Conservation (phyloP, 2,113 vertebrate genomes). For the Sylvia atricapilla region DNA sequence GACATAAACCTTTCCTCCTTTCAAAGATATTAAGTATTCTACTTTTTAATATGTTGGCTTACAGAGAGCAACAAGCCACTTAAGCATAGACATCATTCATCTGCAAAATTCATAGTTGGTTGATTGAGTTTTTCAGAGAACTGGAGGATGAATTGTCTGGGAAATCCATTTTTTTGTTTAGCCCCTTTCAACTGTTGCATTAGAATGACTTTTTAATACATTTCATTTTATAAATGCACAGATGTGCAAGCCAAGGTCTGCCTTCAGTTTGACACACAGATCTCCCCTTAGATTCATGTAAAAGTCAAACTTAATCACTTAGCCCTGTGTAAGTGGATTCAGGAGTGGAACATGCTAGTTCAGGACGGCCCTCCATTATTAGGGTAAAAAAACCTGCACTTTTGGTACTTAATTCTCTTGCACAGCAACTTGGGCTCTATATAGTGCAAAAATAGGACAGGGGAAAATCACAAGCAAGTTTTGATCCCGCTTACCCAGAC, state of each 20-base stretch:
- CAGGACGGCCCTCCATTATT: background rate
- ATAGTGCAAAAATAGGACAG: background rate
- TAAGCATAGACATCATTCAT: background rate
- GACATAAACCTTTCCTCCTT: background rate
- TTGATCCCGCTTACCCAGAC: background rate
- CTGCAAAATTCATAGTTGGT: background rate
- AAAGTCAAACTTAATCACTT: background rate
- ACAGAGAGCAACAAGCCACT: background rate
- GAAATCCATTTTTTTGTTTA: background rate
- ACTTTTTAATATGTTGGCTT: background rate
- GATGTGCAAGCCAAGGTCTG: background rate
- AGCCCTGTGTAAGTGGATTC: background rate
- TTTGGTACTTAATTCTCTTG: background rate
- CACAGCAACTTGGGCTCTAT: background rate
- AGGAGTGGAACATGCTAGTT: background rate
- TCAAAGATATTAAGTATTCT: background rate
- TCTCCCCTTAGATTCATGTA: background rate
- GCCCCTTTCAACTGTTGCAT: background rate
- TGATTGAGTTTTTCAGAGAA: background rate
- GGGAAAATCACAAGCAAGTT: background rate
- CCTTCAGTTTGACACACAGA: background rate
- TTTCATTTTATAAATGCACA: background rate
- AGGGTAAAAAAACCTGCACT: background rate
- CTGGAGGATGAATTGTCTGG: background rate
- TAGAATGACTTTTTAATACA: background rate